These are phyloP conservation scores for Ctenicera cuprea DNA, from an alignment of 2,888 invertebrate species.

Conservation along the genomic window DNA sequence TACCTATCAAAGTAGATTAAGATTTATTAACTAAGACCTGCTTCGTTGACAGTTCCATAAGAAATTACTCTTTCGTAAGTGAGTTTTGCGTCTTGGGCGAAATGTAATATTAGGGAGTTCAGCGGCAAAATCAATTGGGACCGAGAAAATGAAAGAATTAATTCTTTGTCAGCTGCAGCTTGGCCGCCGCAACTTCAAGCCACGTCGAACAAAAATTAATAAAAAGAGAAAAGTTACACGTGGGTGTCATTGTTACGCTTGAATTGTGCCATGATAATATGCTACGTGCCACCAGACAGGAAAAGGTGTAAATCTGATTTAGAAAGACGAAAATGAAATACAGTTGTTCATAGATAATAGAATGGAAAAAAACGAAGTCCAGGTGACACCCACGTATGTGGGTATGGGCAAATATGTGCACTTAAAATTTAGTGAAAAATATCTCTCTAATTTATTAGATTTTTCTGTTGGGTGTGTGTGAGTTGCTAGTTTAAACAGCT, in stretches of 20 bases:
- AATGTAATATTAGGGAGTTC: conserved; percentile 41
- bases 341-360: neutral
- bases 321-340: neutral
- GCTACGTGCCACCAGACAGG: conserved; percentile 17
- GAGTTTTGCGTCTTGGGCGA: conserved; percentile 40
- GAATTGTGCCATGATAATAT: conserved; percentile 30
- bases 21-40: conserved; percentile 51
- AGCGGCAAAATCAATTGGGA: conserved; percentile 42
- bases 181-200: conserved; percentile 20
- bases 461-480: no score
- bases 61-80: conserved; percentile 50
- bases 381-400: no score
- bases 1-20: conserved; percentile 48
- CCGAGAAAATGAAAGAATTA: conserved; percentile 39
- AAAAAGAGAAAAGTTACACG: conserved; percentile 35
- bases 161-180: conserved; percentile 42
- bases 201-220: conserved; percentile 39
- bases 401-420: no score
- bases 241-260: conserved; percentile 31
- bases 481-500: no score
- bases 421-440: no score
- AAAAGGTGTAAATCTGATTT: neutral
- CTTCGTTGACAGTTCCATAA: conserved; percentile 51
- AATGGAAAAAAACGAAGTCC: no score
- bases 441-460: no score